Conservation (phyloP, 2,888 invertebrate genomes). For the Tolmerus cingulatus region DNA sequence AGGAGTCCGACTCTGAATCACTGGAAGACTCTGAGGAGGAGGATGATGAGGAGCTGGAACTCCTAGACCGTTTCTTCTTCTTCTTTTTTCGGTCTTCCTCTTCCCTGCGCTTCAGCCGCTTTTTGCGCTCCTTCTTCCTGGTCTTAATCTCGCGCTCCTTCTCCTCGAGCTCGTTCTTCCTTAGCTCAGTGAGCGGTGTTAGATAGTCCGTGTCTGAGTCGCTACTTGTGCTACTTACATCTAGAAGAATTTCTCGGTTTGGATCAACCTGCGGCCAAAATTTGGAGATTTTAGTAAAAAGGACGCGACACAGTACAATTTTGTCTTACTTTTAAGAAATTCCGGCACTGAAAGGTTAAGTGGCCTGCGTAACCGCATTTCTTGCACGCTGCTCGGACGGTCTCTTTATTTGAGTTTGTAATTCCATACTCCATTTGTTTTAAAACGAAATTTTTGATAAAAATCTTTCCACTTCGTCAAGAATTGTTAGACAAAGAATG, state of each 20-base stretch:
- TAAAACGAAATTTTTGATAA: neutral
- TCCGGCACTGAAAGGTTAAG: constrained; percentile 93
- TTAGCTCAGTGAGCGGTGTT: constrained; percentile 81
- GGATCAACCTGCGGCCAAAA: constrained; percentile 75
- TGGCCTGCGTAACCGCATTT: constrained; percentile 97
- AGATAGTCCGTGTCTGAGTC: constrained; percentile 82
- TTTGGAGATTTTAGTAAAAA: neutral
- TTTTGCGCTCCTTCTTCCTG: constrained; percentile 47
- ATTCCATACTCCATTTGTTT: constrained; percentile 59
- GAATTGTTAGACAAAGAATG: neutral
- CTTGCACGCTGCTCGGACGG: constrained; percentile 85
- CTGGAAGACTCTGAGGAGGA: constrained; percentile 31
- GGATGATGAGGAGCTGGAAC: neutral
- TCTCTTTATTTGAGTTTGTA: constrained; percentile 71
- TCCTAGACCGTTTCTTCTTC: neutral
- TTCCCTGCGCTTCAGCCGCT: constrained; percentile 46
- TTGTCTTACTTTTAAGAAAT: constrained; percentile 79
- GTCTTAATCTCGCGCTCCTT: constrained; percentile 69
- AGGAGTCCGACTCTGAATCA: neutral
- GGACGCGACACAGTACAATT: too few relatives aligned
- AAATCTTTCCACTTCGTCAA: neutral
- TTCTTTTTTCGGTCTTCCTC: constrained; percentile 50
- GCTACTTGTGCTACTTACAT: constrained; percentile 94
- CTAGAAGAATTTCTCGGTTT: constrained; percentile 89
- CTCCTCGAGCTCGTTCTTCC: constrained; percentile 79